Evolutionary conservation across 2,797 vertebrate species (phyloP).

Genomic region (Gymnothorax javanicus): DNA sequence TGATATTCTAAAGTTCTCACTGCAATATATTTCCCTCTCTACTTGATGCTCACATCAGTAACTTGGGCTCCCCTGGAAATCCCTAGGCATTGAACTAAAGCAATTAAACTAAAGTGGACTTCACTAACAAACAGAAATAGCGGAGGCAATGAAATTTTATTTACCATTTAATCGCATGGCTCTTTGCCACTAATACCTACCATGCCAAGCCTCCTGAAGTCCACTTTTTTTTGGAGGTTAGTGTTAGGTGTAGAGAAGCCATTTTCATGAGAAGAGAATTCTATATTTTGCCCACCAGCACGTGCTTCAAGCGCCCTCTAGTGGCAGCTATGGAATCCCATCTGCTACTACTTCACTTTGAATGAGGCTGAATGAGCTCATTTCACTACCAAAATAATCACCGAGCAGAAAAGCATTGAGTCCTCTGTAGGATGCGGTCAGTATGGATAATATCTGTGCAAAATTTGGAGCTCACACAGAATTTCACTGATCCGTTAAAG

Average conservation of each 20-base stretch:
- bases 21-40: background rate
- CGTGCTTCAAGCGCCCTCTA: slow-evolving; percentile 37
- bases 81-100: background rate
- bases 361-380: background rate
- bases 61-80: background rate
- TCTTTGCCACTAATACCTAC: slow-evolving; percentile 2
- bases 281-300: background rate
- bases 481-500: background rate
- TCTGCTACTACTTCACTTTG: background rate
- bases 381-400: background rate
- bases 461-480: background rate
- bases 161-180: background rate
- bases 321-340: slow-evolving; percentile 30
- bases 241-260: slow-evolving; percentile 18
- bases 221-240: slow-evolving; percentile 26
- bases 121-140: background rate
- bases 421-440: background rate
- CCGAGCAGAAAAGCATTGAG: background rate
- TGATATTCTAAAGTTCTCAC: background rate
- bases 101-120: background rate
- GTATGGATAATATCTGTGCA: background rate
- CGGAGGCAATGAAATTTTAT: slow-evolving; percentile 5
- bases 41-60: background rate
- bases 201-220: background rate
- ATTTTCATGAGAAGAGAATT: slow-evolving; percentile 4